phyloP scores from a whole-genome alignment of 1,140 invertebrate species.

The Himalopsyche phryganea region DNA sequence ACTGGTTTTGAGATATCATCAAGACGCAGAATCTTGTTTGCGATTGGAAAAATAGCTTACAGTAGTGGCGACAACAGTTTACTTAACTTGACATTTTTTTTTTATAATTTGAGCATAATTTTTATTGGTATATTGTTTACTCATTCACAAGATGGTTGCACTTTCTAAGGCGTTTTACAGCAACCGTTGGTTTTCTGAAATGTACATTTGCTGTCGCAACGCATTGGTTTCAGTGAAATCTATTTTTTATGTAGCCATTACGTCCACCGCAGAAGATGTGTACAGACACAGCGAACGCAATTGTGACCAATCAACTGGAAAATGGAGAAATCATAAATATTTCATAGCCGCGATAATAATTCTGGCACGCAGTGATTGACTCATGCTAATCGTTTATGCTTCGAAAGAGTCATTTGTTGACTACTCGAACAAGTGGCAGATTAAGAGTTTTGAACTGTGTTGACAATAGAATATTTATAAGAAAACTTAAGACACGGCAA shows the following conservation, averaged over 20 bases:
- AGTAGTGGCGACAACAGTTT: no score
- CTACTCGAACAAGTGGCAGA: no score
- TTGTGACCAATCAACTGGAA: conserved; percentile 31
- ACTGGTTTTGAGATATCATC: no score
- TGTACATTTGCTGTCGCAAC: conserved; percentile 3
- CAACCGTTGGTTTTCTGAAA: no score
- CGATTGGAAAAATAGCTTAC: no score
- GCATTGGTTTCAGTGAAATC: conserved; percentile 24
- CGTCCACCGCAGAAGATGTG: conserved; percentile 32
- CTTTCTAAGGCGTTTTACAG: background rate
- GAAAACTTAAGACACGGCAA: no score
- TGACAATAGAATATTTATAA: no score
- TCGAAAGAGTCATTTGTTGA: conserved; percentile 1
- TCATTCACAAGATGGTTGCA: background rate
- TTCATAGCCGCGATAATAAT: conserved; percentile 18
- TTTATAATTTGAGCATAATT: no score
- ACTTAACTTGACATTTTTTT: no score
- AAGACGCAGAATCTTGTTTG: no score
- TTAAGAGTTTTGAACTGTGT: no score
- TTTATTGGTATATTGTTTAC: no score
- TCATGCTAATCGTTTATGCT: conserved; percentile 12
- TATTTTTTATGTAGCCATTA: conserved; percentile 20
- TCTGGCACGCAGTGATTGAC: conserved; percentile 13
- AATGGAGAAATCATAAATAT: conserved; percentile 34
- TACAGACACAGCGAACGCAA: conserved; percentile 28